Conservation (phyloP, 2,888 invertebrate genomes). For the Morpho deidamia region DNA sequence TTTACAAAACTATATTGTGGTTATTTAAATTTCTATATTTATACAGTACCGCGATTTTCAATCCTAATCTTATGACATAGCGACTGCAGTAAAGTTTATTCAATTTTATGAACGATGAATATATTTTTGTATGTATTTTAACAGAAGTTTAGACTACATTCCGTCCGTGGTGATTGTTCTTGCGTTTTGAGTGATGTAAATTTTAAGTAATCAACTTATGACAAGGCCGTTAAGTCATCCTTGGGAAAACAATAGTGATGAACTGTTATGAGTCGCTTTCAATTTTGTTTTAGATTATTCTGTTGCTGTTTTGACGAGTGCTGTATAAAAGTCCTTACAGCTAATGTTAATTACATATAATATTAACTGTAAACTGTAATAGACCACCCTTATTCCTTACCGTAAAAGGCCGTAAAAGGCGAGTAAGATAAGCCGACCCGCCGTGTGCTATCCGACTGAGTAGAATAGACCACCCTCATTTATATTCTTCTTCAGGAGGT, state of each 20-base stretch:
- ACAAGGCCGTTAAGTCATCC: slow-evolving; percentile 20
- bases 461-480: no score
- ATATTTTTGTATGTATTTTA: slow-evolving; percentile 28
- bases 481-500: no score
- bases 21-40: slow-evolving; percentile 5
- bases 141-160: slow-evolving; percentile 65
- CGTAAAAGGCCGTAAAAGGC: no score
- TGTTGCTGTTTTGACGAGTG: no score
- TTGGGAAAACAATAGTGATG: slow-evolving; percentile 11
- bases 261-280: not conserved
- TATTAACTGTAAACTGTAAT: no score
- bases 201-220: slow-evolving; percentile 26
- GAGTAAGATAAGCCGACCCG: no score
- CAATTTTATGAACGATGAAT: slow-evolving; percentile 2
- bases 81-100: slow-evolving; percentile 15
- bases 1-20: slow-evolving; percentile 41
- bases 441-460: no score
- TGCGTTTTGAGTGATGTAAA: slow-evolving; percentile 25
- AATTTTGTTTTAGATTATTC: no score
- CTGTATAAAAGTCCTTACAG: no score
- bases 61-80: slow-evolving; percentile 4
- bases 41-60: slow-evolving; percentile 6
- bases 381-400: no score
- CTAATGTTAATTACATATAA: no score
- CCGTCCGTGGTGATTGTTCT: slow-evolving; percentile 45